phyloP scores from a whole-genome alignment of 2,113 vertebrate genomes.

The Piaya cayana region DNA sequence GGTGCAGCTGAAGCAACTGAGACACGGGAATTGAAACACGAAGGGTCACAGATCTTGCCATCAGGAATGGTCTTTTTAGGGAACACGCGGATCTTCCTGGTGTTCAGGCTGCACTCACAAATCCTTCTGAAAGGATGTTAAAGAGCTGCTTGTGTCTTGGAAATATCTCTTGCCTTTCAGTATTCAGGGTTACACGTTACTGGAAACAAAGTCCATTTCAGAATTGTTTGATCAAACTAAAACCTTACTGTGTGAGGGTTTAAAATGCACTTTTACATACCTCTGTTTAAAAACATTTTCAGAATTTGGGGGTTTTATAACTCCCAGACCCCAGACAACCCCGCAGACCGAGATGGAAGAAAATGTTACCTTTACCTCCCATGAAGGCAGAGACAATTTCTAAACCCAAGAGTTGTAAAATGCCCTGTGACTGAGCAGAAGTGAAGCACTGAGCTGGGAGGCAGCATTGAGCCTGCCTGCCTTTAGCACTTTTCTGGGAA shows the following conservation, averaged over 20 bases:
- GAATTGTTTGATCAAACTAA: not conserved
- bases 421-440: not conserved
- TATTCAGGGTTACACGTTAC: not conserved
- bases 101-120: not conserved
- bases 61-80: not conserved
- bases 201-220: not conserved
- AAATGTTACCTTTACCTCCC: not conserved
- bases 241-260: not conserved
- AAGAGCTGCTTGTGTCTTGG: not conserved
- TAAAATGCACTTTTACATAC: not conserved
- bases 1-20: accelerated
- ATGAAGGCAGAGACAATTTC: not conserved
- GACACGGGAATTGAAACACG: not conserved
- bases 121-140: not conserved
- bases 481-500: not conserved
- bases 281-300: not conserved
- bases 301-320: not conserved
- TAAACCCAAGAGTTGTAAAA: not conserved
- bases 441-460: not conserved
- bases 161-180: not conserved
- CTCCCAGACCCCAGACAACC: not conserved
- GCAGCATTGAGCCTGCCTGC: accelerated
- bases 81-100: not conserved
- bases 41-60: not conserved
- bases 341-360: not conserved